Conservation (phyloP, 2,797 vertebrate genomes). For the Hephaestus fuliginosus region DNA sequence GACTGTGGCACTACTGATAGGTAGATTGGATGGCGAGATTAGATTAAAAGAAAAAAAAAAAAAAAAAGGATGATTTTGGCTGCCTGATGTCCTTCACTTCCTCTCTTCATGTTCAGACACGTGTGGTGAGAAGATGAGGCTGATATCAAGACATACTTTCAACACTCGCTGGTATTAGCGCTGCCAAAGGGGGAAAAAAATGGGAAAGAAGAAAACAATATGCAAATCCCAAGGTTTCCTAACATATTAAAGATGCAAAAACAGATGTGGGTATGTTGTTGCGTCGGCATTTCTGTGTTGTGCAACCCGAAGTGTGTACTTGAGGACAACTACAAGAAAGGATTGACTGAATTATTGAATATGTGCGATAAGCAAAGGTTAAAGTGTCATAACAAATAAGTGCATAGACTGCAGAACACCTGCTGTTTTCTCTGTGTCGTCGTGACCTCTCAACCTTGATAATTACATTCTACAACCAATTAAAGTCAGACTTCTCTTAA, state of each 20-base stretch:
- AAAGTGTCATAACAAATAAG: conserved; percentile 61
- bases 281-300: conserved; percentile 52
- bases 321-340: conserved; percentile 51
- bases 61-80: conserved; percentile 60
- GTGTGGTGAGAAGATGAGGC: conserved; percentile 47
- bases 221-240: conserved; percentile 70
- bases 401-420: conserved; percentile 27
- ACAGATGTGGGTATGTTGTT: conserved; percentile 61
- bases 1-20: conserved; percentile 62
- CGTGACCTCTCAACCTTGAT: conserved; percentile 50
- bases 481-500: conserved; percentile 43
- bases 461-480: conserved; percentile 57
- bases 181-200: conserved; percentile 16
- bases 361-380: conserved; percentile 67
- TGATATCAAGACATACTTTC: conserved; percentile 34
- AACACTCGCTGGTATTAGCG: conserved; percentile 33
- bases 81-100: conserved; percentile 67
- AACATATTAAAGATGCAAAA: conserved; percentile 71
- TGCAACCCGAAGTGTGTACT: conserved; percentile 39
- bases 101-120: conserved; percentile 57
- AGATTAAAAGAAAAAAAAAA: conserved; percentile 45
- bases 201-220: conserved; percentile 49
- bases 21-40: conserved; percentile 76
- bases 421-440: conserved; percentile 37
- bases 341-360: conserved; percentile 68